Evolutionary conservation across 2,888 invertebrate species (phyloP), one percentile per base, ranked within the genome.

Genomic region (Ecliptopera silaceata): DNA sequence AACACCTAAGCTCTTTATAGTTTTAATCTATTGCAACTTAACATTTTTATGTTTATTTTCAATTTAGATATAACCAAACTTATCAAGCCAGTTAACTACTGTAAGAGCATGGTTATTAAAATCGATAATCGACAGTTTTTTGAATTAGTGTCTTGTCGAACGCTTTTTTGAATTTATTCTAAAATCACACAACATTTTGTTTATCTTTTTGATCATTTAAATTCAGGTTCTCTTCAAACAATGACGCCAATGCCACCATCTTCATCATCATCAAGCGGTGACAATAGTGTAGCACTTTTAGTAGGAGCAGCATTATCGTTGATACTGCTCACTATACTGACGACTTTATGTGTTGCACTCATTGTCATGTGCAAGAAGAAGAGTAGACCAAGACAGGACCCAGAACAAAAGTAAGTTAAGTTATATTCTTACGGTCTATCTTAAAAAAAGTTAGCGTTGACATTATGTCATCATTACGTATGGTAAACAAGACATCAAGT

Each of bases 321-420:
- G n/a, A 84, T 91, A 0, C 59, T 91, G 22, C 68, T 92, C n/a
- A 90, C 91, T 0, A 84, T 92, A 39, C 59, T 91, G 60, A 90
- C 91, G 1, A 90, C 92, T 0, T 65, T 92, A 8, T 90, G 91
- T 56, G 90, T 91, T 0, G 78, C 89, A 0, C 72, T 91, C 4
- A 82, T 92, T 2, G 80, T 92, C 13, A 86, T 92, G 83, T 92
- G 92, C 59, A 88, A 80, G 69, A 91, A 88, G 69, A 87, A 86
- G 57, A 78, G 71, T 13, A 73, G 80, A 8, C 85, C 88, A 0
- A 70, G 76, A 29, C 69, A 77, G 3, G 84, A 88, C 65, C 76
- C 82, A 2, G 89, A 90, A 44, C 84, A 84, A 47, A 88, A 75
- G 90, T 89, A 60, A 71, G 68, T 46, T 32, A 3, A 13, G n/a